Conservation (phyloP, 2,888 invertebrate genomes). For the Epinotia demarniana region DNA sequence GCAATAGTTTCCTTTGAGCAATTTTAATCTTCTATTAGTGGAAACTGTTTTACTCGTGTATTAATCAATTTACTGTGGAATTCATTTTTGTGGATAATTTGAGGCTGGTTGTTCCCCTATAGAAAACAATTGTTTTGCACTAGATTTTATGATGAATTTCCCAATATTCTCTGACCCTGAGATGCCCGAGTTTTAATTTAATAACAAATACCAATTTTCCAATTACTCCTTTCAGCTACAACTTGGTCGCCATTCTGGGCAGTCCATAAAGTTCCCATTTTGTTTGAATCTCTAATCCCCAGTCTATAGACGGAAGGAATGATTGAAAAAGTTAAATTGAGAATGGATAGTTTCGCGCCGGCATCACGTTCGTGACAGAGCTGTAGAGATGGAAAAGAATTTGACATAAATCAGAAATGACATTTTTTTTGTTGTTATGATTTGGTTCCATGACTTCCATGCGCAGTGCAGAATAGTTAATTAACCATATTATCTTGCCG, state of each 20-base stretch:
- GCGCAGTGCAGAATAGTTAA: too few species aligned
- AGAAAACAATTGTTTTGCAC: too few species aligned
- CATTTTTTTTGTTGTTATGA: not conserved
- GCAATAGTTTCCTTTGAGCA: too few species aligned
- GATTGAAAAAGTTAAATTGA: slow-evolving; percentile 44
- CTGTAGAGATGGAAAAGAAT: not conserved
- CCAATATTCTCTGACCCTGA: too few species aligned
- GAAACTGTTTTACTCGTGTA: too few species aligned
- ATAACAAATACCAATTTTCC: not conserved
- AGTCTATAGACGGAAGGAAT: slow-evolving; percentile 32
- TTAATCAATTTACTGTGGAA: too few species aligned
- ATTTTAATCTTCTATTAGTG: too few species aligned
- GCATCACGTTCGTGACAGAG: not conserved
- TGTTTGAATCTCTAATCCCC: slow-evolving; percentile 32
- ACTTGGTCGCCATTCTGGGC: not conserved
- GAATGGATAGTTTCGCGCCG: slow-evolving; percentile 28
- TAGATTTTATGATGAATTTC: too few species aligned
- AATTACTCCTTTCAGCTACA: slow-evolving; percentile 5
- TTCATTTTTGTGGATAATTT: too few species aligned
- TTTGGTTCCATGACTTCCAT: too few species aligned
- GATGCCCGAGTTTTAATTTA: not conserved
- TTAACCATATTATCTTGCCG: too few species aligned
- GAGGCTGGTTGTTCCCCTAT: too few species aligned
- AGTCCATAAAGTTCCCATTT: slow-evolving; percentile 23
- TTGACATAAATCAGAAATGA: not conserved